phyloP scores from a whole-genome alignment of 2,113 vertebrate species.

The Noturus placidus region DNA sequence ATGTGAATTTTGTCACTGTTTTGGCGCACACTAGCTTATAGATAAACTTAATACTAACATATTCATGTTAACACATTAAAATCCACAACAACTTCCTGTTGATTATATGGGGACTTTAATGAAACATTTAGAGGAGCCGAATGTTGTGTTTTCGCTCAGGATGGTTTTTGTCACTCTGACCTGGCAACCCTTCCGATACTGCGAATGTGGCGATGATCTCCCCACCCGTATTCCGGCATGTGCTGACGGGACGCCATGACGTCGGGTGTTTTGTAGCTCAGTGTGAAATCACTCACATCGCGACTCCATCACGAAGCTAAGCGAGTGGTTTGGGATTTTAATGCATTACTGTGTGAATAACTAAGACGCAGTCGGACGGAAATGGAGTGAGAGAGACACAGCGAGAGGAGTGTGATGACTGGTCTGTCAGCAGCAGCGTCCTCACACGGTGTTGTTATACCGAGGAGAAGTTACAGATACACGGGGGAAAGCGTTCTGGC shows the following conservation, averaged over 20 bases:
- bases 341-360: background rate
- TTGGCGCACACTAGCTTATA: too few relatives aligned
- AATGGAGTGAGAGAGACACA: constrained; percentile 50
- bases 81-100: too few relatives aligned
- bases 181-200: background rate
- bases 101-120: too few relatives aligned
- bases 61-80: too few relatives aligned
- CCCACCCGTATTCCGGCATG: constrained; percentile 24
- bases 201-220: background rate
- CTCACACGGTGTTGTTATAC: background rate
- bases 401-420: constrained; percentile 5
- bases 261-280: constrained; percentile 57
- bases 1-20: too few relatives aligned
- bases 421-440: constrained; percentile 53
- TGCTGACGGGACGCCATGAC: constrained; percentile 68
- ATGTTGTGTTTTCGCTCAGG: background rate
- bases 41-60: too few relatives aligned
- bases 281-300: constrained; percentile 15
- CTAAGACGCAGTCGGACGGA: constrained; percentile 30
- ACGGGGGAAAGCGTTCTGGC: background rate
- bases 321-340: constrained; percentile 46
- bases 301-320: constrained; percentile 62
- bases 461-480: constrained; percentile 33
- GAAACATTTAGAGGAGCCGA: too few relatives aligned
- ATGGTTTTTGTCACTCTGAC: background rate